Percentiles rank a stretch among this genome's conserved stretches.
Conservation (phyloP, 2,113 vertebrate genomes). For the Pithys albifrons region DNA sequence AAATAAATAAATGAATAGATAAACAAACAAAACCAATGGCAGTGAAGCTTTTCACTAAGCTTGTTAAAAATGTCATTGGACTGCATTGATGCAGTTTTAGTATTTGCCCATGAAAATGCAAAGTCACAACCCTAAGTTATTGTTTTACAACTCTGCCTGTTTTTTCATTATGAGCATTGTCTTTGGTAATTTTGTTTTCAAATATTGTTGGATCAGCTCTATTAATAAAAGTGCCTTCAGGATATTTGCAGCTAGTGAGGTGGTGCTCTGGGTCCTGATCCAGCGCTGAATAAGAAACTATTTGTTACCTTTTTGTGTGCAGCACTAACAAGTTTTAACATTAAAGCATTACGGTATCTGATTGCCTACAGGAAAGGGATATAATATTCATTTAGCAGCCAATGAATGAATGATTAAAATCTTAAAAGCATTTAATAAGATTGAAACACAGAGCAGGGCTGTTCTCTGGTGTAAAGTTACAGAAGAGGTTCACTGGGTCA, state of each 20-base stretch:
- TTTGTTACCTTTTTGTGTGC: constrained; percentile 46
- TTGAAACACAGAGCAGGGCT: constrained; percentile 73
- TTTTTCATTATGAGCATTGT: neutral
- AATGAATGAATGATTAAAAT: constrained; percentile 70
- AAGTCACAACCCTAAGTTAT: neutral
- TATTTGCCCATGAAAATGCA: neutral
- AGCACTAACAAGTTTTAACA: constrained; percentile 59
- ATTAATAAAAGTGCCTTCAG: neutral
- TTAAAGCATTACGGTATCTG: constrained; percentile 63
- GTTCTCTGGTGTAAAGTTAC: constrained; percentile 76
- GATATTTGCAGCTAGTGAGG: neutral
- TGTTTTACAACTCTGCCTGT: neutral
- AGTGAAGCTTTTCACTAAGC: neutral
- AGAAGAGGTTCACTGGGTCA: constrained; percentile 78
- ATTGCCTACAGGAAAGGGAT: constrained; percentile 64
- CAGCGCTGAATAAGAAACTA: constrained; percentile 46
- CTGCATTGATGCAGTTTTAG: neutral
- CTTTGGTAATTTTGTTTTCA: neutral
- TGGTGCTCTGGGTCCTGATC: neutral
- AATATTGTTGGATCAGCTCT: neutral
- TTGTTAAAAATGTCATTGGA: neutral
- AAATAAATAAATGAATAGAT: neutral
- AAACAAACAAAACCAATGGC: neutral
- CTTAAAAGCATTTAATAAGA: constrained; percentile 69
- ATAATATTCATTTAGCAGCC: constrained; percentile 59